Percentiles rank a stretch among this genome's conserved stretches.
Evolutionary conservation across 2,888 invertebrate species (phyloP).

Genomic region (Trissolcus japonicus): DNA sequence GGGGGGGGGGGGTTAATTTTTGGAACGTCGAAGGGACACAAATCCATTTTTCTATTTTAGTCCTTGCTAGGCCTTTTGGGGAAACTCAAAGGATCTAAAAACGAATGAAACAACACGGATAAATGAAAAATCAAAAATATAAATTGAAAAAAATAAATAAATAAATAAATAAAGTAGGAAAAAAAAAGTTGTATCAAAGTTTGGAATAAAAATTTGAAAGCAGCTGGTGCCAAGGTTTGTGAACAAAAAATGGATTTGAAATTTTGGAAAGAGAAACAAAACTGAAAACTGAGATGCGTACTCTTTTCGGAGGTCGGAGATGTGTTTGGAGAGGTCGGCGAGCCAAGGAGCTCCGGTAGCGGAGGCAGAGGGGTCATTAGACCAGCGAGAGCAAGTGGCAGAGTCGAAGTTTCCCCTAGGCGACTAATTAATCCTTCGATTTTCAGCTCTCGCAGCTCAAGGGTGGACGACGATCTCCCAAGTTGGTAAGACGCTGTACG

Average conservation of each 20-base stretch:
- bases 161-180: no score
- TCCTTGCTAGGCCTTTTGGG: no score
- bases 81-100: no score
- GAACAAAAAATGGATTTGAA: no score
- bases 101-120: no score
- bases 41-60: no score
- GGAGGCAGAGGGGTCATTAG: constrained; percentile 64
- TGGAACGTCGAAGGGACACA: background rate
- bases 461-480: constrained; percentile 64
- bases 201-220: no score
- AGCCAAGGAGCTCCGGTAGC: constrained; percentile 64
- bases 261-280: constrained; percentile 26
- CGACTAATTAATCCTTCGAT: constrained; percentile 64
- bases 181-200: no score
- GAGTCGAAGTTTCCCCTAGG: constrained; percentile 63
- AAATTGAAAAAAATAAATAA: no score
- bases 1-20: constrained; percentile 14
- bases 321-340: constrained; percentile 65
- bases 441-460: constrained; percentile 64
- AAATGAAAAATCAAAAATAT: no score
- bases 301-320: constrained; percentile 67
- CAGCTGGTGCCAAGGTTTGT: no score
- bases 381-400: constrained; percentile 64
- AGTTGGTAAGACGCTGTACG: constrained; percentile 58
- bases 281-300: constrained; percentile 57